Evolutionary conservation across 2,797 vertebrate species (phyloP).

Genomic region (Argyrosomus regius): DNA sequence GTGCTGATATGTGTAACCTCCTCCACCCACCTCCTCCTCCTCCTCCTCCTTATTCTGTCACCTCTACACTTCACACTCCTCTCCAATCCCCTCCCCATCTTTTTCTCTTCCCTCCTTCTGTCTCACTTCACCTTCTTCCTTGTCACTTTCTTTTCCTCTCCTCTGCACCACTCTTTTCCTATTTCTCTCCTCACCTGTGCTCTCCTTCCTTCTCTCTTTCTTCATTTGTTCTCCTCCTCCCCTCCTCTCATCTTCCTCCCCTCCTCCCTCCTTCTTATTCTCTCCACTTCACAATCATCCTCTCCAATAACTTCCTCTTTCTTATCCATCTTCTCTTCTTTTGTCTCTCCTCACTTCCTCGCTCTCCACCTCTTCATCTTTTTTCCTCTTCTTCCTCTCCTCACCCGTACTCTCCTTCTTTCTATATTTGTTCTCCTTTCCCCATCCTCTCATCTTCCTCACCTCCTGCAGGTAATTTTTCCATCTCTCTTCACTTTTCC

Average conservation of each 20-base stretch:
- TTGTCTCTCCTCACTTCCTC: too few species aligned
- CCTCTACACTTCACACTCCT: not conserved
- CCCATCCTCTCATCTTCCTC: not conserved
- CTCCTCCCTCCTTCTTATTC: too few species aligned
- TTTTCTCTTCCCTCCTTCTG: not conserved
- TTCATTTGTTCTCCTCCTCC: not conserved
- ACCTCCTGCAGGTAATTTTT: not conserved
- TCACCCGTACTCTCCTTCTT: not conserved
- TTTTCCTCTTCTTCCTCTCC: too few species aligned
- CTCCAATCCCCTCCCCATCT: not conserved
- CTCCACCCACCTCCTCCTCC: not conserved
- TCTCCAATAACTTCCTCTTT: not conserved
- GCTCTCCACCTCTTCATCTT: not conserved
- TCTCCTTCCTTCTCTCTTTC: not conserved
- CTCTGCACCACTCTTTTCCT: not conserved
- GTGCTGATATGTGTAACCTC: slow-evolving; percentile 52
- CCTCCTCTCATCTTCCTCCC: not conserved
- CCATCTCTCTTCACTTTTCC: not conserved
- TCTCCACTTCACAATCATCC: too few species aligned
- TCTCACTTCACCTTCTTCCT: not conserved
- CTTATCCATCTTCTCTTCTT: not conserved
- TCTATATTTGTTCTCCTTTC: not conserved
- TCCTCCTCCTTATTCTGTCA: too few species aligned
- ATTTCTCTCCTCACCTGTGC: not conserved
- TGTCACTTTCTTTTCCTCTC: too few species aligned